These are phyloP conservation scores for Cyclargus thomasi DNA, from an alignment of 1,140 invertebrate genomes.

Conservation along the genomic window DNA sequence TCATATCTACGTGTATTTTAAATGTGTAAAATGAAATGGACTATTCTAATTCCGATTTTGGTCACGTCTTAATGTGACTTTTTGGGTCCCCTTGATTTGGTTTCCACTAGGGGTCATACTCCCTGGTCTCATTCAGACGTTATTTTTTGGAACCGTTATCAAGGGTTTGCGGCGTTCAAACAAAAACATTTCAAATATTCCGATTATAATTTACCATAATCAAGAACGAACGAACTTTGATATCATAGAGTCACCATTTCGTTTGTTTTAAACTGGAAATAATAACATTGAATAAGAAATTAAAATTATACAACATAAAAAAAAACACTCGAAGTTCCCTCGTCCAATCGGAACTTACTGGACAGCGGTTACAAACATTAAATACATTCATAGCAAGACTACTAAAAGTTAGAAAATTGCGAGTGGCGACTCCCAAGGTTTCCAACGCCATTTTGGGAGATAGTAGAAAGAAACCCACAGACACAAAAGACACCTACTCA, in stretches of 20 bases:
- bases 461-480: slow-evolving; percentile 58
- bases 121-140: slow-evolving; percentile 51
- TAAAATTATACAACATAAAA: slow-evolving; percentile 26
- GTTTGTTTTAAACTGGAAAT: slow-evolving; percentile 9
- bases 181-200: slow-evolving; percentile 6
- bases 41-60: slow-evolving; percentile 22
- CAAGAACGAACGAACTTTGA: slow-evolving; percentile 21
- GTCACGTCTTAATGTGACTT: slow-evolving; percentile 68
- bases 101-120: slow-evolving; percentile 69
- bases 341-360: slow-evolving; percentile 46
- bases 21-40: slow-evolving; percentile 44
- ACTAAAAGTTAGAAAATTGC: slow-evolving; percentile 54
- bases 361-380: slow-evolving; percentile 53
- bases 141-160: slow-evolving; percentile 58
- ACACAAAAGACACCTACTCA: slow-evolving; percentile 64
- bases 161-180: slow-evolving; percentile 41
- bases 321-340: slow-evolving; percentile 40
- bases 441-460: slow-evolving; percentile 47
- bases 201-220: slow-evolving; percentile 14
- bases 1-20: background rate
- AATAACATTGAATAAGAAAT: slow-evolving; percentile 13
- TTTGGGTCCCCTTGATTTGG: slow-evolving; percentile 66
- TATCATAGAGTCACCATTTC: slow-evolving; percentile 10
- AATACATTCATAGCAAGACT: slow-evolving; percentile 65
- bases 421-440: slow-evolving; percentile 44